Conservation (phyloP, 2,888 invertebrate genomes). For the Drosophila colorata region DNA sequence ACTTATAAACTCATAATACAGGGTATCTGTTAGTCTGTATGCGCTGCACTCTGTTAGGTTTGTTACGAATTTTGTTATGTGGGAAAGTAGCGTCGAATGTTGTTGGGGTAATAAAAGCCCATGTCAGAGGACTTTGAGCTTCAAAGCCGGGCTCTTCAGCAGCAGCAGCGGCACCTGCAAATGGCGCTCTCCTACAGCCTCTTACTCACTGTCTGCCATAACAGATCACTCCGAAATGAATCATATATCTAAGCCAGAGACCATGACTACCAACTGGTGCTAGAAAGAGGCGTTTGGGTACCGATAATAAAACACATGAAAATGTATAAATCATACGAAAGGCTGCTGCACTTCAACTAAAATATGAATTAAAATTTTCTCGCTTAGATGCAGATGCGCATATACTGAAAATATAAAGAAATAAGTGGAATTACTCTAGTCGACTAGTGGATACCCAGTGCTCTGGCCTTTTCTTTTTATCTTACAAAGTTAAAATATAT, state of each 20-base stretch:
- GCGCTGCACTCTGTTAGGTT: neutral
- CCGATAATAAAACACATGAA: conserved; percentile 69
- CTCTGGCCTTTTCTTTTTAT: too few relatives aligned
- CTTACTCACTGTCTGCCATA: conserved; percentile 40
- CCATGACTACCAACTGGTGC: conserved; percentile 57
- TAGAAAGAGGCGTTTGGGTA: conserved; percentile 67
- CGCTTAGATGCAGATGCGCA: conserved; percentile 22
- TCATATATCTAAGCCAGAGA: conserved; percentile 43
- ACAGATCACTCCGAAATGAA: conserved; percentile 69
- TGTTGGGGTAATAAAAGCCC: conserved; percentile 48
- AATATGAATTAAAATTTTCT: conserved; percentile 68
- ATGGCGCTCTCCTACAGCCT: conserved; percentile 9
- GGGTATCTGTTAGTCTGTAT: conserved; percentile 10
- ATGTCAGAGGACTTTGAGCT: conserved; percentile 37
- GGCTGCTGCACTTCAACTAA: conserved; percentile 45
- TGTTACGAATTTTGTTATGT: conserved; percentile 37
- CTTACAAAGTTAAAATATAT: neutral
- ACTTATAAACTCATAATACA: neutral
- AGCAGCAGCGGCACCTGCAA: conserved; percentile 48
- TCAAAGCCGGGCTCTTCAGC: conserved; percentile 45
- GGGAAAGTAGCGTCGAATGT: conserved; percentile 55
- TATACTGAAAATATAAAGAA: conserved; percentile 4
- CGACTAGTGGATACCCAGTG: conserved; percentile 6
- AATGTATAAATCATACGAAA: conserved; percentile 71
- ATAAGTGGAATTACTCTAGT: neutral